phyloP scores from a whole-genome alignment of 2,888 invertebrate species.

The Anticlea derivata region DNA sequence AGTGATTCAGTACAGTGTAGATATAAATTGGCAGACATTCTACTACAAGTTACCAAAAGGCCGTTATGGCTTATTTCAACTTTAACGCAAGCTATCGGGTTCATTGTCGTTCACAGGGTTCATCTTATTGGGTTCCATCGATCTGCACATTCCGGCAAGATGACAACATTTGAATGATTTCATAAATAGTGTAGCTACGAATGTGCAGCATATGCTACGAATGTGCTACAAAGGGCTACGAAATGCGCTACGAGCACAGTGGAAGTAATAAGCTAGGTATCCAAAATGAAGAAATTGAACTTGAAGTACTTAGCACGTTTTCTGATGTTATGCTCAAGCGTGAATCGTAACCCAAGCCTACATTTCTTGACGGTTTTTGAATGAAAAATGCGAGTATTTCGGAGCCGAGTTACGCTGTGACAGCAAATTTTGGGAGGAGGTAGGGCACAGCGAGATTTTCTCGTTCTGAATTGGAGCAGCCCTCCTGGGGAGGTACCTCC shows the following conservation, averaged over 20 bases:
- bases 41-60: constrained; percentile 3
- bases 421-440: too few species aligned
- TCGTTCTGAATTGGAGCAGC: too few species aligned
- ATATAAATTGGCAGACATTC: constrained; percentile 15
- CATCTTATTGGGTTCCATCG: constrained; percentile 7
- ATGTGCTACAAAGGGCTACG: constrained; percentile 13
- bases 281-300: too few species aligned
- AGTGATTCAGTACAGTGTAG: neutral
- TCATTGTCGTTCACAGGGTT: constrained; percentile 12
- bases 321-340: too few species aligned
- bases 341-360: too few species aligned
- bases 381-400: too few species aligned
- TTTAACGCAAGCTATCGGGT: constrained; percentile 8
- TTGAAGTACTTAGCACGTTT: too few species aligned
- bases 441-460: too few species aligned
- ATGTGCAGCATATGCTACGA: neutral
- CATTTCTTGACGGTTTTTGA: too few species aligned
- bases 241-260: constrained; percentile 1
- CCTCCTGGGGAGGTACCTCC: too few species aligned
- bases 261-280: too few species aligned
- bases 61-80: constrained; percentile 4
- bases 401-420: too few species aligned
- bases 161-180: neutral
- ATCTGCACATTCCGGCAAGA: constrained; percentile 2
- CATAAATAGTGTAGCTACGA: neutral